Base-by-base conservation (phyloP, 2,113 vertebrate genomes). In the Siphamia tubifer region DNA sequence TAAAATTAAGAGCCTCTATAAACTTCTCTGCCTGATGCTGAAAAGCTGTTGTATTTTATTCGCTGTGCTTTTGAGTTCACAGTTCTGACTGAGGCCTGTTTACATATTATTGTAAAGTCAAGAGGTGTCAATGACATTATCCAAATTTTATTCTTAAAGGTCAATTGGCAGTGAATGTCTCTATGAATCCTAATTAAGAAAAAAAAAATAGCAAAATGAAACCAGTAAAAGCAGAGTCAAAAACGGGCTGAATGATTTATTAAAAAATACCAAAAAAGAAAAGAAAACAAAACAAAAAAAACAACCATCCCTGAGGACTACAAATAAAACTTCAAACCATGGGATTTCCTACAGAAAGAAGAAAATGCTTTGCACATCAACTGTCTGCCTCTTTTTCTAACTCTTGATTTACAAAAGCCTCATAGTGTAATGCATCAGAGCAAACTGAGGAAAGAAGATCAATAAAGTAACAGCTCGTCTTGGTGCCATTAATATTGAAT, bases 401-500 rank as follows among this genome's bases (percentile, higher is more conserved):
- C 30, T 25, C 39, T 53, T 58, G 44, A 66, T 43, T 69, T 34
- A 35, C 23, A 62, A 12, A 68, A 24, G 55, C 53, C 45, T 72
- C 28, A 49, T 23, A 69, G 47, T 24, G 30, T 20, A 66, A 70
- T 64, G 23, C 56, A 68, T 81, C 56, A 53, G 21, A 43, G 32
- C 38, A 58, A 62, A 77, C 9, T 42, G 24, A 66, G 44, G 55
- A 42, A 25, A 62, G 45, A 35, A 27, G 30, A 86, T 83, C 68
- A 38, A 84, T 86, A 82, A 68, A 57, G 58, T 47, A 57, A 56
- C 28, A 45, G 28, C 30, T 52, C 1, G 6, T 48, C 44, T 67
- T 27, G 12, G 23, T 42, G 25, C 30, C 19, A 74, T 68, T 71
- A 32, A 23, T 68, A 65, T 68, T 45, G 44, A 48, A 64, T 68